Evolutionary conservation across 2,113 vertebrate genomes (phyloP).

Genomic region (Sinocyclocheilus grahami): DNA sequence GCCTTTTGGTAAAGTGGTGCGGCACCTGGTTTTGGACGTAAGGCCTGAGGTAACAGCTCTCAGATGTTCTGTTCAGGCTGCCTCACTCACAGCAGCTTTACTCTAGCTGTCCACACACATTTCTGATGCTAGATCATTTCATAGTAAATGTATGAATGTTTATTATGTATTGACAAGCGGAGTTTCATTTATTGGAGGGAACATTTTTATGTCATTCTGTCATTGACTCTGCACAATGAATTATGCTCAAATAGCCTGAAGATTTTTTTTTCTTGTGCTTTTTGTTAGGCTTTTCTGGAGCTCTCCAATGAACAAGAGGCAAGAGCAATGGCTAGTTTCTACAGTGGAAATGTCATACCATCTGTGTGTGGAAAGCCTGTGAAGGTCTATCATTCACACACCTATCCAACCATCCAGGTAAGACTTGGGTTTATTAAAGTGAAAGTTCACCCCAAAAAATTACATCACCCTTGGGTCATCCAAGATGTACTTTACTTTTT

Average conservation of each 20-base stretch:
- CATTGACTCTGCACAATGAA: too few relatives aligned
- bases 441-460: too few relatives aligned
- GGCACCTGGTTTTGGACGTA: slow-evolving; percentile 75
- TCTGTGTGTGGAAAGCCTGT: slow-evolving; percentile 84
- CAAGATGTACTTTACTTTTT: too few relatives aligned
- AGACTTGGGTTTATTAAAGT: not conserved
- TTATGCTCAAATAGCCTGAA: not conserved
- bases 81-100: not conserved
- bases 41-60: slow-evolving; percentile 69
- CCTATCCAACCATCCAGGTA: slow-evolving; percentile 94
- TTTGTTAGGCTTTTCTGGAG: slow-evolving; percentile 88
- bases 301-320: slow-evolving; percentile 87
- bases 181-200: not conserved
- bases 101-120: not conserved
- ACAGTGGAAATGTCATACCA: slow-evolving; percentile 83
- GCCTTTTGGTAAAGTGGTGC: slow-evolving; percentile 76
- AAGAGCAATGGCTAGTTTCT: slow-evolving; percentile 87
- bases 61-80: not conserved
- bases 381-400: slow-evolving; percentile 87
- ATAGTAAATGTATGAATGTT: not conserved
- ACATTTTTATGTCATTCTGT: not conserved
- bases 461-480: too few relatives aligned
- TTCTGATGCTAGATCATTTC: not conserved
- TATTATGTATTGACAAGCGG: not conserved
- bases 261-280: slow-evolving; percentile 2